Conservation (phyloP, 2,797 vertebrate species). For the Lepilemur septentrionalis region DNA sequence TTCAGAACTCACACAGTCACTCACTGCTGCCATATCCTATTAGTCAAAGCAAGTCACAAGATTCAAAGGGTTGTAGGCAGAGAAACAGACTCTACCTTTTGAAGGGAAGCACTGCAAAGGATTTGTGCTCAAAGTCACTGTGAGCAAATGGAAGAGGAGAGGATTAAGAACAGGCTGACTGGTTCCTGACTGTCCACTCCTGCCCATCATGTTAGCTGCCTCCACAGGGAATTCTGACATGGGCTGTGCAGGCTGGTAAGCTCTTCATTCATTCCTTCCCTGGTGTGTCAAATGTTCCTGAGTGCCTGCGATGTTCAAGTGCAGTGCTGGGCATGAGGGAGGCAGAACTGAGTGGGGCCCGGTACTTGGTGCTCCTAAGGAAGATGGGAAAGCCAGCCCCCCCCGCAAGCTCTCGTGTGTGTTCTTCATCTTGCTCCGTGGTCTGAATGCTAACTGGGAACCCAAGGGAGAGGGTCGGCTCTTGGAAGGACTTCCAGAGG, state of each 20-base stretch:
- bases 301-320: too few relatives aligned
- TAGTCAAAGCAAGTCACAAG: neutral
- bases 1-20: neutral
- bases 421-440: neutral
- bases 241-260: neutral
- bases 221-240: neutral
- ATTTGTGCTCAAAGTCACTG: neutral
- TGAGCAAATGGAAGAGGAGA: neutral
- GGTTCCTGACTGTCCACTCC: neutral
- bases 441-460: neutral
- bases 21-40: neutral
- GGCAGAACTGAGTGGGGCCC: neutral
- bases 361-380: neutral
- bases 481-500: neutral
- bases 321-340: neutral
- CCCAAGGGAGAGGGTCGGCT: neutral
- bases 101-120: neutral
- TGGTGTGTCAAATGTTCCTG: neutral
- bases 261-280: neutral
- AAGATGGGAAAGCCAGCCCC: neutral
- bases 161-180: neutral
- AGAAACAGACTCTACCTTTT: neutral
- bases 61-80: neutral
- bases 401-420: too few relatives aligned
- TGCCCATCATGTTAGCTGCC: neutral